phyloP scores from a whole-genome alignment of 2,113 vertebrate species.

The Sinocyclocheilus anshuiensis region DNA sequence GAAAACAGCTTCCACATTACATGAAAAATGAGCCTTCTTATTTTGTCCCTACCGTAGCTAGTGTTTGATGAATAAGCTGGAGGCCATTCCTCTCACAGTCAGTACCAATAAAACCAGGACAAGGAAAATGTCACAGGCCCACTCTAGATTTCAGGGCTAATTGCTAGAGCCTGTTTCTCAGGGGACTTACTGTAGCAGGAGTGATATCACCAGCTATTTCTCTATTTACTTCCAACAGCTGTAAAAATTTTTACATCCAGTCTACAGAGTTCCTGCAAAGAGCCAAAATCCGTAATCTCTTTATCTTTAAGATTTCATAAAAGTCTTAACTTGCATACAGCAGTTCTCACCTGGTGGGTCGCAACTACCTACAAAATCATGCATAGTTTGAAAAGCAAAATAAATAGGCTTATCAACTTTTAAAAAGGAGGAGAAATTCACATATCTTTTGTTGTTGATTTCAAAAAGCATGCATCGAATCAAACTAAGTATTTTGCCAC shows the following conservation, averaged over 20 bases:
- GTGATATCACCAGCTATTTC: slow-evolving; percentile 36
- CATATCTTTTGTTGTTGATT: too few relatives aligned
- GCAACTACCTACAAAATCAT: neutral
- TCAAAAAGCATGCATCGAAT: too few relatives aligned
- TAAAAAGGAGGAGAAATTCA: too few relatives aligned
- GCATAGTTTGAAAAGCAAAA: too few relatives aligned
- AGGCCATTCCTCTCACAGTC: slow-evolving; percentile 38
- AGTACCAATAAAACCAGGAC: slow-evolving; percentile 44
- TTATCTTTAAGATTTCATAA: too few relatives aligned
- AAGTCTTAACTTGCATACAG: neutral
- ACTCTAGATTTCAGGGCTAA: slow-evolving; percentile 54
- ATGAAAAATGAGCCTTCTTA: neutral
- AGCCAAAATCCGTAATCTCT: neutral
- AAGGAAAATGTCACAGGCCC: slow-evolving; percentile 51
- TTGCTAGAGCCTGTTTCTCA: slow-evolving; percentile 39
- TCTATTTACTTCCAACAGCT: slow-evolving; percentile 24
- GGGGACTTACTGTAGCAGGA: slow-evolving; percentile 19
- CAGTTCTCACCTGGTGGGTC: neutral
- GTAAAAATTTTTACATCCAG: neutral
- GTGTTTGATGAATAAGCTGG: slow-evolving; percentile 19
- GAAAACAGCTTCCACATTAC: neutral
- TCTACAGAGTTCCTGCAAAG: neutral
- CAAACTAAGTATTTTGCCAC: too few relatives aligned
- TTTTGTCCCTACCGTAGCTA: neutral
- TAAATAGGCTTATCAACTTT: too few relatives aligned